Conservation (phyloP, 1,140 invertebrate species). For the Vanessa tameamea region DNA sequence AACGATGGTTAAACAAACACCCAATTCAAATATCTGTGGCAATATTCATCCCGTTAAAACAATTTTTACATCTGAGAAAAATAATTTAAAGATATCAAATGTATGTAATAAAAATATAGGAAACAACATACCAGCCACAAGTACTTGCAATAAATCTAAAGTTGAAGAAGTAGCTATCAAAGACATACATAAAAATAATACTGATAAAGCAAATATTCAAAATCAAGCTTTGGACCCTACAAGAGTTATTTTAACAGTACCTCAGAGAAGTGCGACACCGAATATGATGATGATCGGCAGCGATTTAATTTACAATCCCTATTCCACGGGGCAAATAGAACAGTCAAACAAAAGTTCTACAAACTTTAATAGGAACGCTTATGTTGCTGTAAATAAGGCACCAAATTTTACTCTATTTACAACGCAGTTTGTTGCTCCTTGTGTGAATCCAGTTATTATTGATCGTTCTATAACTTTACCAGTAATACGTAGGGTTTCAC, state of each 20-base stretch:
- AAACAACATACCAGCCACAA: background rate
- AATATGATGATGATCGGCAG: slow-evolving; percentile 57
- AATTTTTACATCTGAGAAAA: background rate
- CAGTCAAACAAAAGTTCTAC: slow-evolving; percentile 22
- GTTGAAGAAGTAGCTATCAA: background rate
- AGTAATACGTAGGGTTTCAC: slow-evolving; percentile 21
- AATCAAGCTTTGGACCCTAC: slow-evolving; percentile 23
- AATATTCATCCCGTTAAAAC: background rate
- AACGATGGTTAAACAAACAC: background rate
- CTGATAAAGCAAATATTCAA: background rate
- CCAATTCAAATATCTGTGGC: background rate
- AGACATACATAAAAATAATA: background rate
- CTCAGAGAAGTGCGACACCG: slow-evolving; percentile 19
- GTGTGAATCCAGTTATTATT: slow-evolving; percentile 50
- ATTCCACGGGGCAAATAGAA: slow-evolving; percentile 37
- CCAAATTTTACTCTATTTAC: slow-evolving; percentile 51
- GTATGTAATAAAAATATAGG: background rate
- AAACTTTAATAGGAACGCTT: slow-evolving; percentile 36
- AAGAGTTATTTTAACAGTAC: slow-evolving; percentile 26
- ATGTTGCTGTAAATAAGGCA: slow-evolving; percentile 43
- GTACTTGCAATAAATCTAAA: background rate
- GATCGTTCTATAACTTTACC: slow-evolving; percentile 23
- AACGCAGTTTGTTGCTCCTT: slow-evolving; percentile 44
- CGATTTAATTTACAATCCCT: slow-evolving; percentile 51
- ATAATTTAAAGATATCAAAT: background rate